A percentile compares a stretch with the other conserved stretches of the same genome.
Conservation (phyloP, 2,797 vertebrate species). For the Aldrovandia affinis region DNA sequence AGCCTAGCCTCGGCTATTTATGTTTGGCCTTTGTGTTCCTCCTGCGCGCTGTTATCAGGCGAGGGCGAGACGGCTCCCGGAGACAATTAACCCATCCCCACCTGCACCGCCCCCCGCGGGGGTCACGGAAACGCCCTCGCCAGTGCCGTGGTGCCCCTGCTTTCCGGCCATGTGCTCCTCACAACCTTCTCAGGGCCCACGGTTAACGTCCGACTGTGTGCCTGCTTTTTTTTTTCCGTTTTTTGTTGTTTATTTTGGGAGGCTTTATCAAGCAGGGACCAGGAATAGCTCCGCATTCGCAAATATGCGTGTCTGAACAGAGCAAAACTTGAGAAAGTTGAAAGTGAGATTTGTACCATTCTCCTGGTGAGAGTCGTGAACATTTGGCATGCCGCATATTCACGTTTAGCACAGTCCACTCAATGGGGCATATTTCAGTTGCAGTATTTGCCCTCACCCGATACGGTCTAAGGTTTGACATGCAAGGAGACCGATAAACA, state of each 20-base stretch:
- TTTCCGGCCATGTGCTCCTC: constrained; percentile 15
- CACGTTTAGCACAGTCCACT: background rate
- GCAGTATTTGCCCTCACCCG: background rate
- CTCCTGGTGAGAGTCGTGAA: background rate
- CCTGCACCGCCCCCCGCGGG: background rate
- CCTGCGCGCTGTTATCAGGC: constrained; percentile 51
- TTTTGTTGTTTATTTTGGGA: background rate
- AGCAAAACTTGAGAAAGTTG: background rate
- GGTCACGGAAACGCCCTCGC: background rate
- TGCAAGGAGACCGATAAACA: background rate
- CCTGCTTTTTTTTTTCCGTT: too few relatives aligned
- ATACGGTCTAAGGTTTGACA: background rate
- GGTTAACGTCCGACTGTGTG: background rate
- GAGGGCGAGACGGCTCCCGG: background rate
- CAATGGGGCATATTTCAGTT: background rate
- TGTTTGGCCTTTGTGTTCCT: constrained; percentile 46
- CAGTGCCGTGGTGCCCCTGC: background rate
- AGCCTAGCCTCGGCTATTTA: constrained; percentile 67
- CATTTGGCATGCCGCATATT: background rate
- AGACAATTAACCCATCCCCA: constrained; percentile 2
- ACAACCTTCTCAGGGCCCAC: constrained; percentile 42
- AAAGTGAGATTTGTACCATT: background rate
- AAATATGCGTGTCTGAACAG: background rate
- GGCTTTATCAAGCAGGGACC: background rate
- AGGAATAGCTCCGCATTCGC: too few relatives aligned